Conservation (phyloP, 2,888 invertebrate species). For the Hydriomena furcata region DNA sequence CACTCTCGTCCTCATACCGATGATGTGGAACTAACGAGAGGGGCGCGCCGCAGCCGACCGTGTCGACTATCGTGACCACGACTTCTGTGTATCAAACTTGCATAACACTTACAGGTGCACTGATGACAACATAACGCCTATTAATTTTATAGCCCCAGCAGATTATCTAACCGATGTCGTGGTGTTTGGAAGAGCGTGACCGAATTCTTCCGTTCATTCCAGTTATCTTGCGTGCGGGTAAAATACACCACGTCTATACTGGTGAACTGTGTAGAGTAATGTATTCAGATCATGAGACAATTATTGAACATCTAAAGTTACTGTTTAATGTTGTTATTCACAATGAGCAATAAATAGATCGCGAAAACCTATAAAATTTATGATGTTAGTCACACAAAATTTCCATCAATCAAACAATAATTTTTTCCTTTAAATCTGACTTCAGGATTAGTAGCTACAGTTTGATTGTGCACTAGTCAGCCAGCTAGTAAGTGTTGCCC, state of each 20-base stretch:
- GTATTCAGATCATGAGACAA: background rate
- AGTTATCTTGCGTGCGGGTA: constrained; percentile 1
- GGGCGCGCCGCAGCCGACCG: constrained; percentile 53
- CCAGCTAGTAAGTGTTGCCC: constrained; percentile 41
- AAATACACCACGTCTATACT: background rate
- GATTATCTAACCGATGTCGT: constrained; percentile 32
- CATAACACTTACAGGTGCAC: constrained; percentile 43
- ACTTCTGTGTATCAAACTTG: constrained; percentile 45
- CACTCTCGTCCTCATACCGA: constrained; percentile 68
- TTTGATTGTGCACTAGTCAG: background rate
- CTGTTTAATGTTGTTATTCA: constrained; percentile 1
- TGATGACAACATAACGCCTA: constrained; percentile 32
- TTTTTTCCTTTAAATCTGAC: too few relatives aligned
- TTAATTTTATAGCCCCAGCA: constrained; percentile 30
- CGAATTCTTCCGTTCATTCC: constrained; percentile 22
- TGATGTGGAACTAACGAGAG: constrained; percentile 59
- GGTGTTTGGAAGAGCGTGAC: constrained; percentile 23
- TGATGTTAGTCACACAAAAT: constrained; percentile 1
- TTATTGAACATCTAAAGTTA: too few relatives aligned
- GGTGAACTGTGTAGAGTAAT: too few relatives aligned
- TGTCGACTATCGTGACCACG: constrained; percentile 64
- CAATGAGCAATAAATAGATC: constrained; percentile 5
- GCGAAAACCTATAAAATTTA: constrained; percentile 7
- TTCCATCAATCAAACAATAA: background rate
- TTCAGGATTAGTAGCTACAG: too few relatives aligned